A percentile compares a stretch with the other conserved stretches of the same genome.
Evolutionary conservation across 2,113 vertebrate species (phyloP).

Genomic region (Coptodon bakossiorum): DNA sequence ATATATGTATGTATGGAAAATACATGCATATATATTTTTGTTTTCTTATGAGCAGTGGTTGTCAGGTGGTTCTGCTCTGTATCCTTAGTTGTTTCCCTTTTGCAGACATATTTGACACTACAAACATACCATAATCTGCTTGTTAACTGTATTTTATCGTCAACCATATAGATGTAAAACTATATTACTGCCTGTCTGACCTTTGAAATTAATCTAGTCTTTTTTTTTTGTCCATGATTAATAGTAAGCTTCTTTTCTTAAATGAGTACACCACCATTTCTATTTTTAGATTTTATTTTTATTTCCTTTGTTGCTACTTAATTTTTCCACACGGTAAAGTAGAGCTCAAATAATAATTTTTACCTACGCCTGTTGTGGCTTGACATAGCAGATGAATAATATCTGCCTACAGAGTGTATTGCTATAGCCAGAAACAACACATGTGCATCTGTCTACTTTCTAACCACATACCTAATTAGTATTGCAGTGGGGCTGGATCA

Average conservation of each 20-base stretch:
- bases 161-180: background rate
- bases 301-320: conserved; percentile 16
- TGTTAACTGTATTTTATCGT: background rate
- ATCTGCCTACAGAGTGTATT: background rate
- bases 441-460: background rate
- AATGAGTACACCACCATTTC: background rate
- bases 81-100: background rate
- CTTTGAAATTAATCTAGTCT: background rate
- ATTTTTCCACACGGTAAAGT: conserved; percentile 10
- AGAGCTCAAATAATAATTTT: background rate
- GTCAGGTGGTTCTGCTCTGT: background rate
- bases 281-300: background rate
- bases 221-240: background rate
- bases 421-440: background rate
- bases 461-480: background rate
- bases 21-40: background rate
- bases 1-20: background rate
- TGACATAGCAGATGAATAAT: background rate
- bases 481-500: background rate
- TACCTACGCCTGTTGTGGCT: background rate
- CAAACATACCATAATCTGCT: background rate
- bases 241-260: background rate
- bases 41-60: accelerated
- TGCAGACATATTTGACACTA: background rate
- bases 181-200: background rate